Base-by-base conservation (phyloP, 2,797 vertebrate species). In the Leontocebus nigricollis region DNA sequence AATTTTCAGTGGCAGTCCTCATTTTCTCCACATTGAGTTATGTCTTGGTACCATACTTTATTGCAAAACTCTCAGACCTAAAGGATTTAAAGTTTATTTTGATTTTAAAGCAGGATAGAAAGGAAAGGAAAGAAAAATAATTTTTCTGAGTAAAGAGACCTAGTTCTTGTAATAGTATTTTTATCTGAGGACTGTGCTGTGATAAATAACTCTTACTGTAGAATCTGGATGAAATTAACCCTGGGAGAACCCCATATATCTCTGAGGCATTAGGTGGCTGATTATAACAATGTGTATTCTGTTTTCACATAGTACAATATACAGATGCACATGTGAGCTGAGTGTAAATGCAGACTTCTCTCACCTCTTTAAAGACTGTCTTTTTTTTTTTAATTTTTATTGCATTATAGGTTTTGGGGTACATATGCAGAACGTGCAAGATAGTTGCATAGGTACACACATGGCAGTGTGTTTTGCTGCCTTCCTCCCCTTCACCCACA, bases 71-170 rank as follows among this genome's bases (percentile, higher is more conserved):
- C 88, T 93, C 73, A 95, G 57, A 97, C 85, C 80, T 91, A 83
- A 93, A 96, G 95, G 88, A 93, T 97, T 97, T 97, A 84, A 93
- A 92, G 86, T 96, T 97, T 89, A 91, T 84, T 94, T 75, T 0
- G 11, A 80, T 93, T 96, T 95, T 96, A 77, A 79, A 96, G 86
- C 48, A 95, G 48, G 52, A 76, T 83, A 76, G 94, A 93, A 96
- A 96, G 92, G 81, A 72, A 96, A 96, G 92, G 75, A 77, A 93
- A 97, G 76, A 82, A 93, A 81, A 95, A 96, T 94, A 90, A 92
- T 95, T 97, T 97, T 87, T n/a, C 82, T 94, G 75, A 96, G 93
- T 96, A 91, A 95, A 94, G 86, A 59, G 61, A 94, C 95, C 88
- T 94, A 90, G 92, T 93, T 96, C 70, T 92, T 86, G 50, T 41